Percentiles rank a stretch among this genome's conserved stretches.
These are phyloP conservation scores for Dendroctonus ponderosae DNA, from an alignment of 1,140 invertebrate genomes.

Conservation along the genomic window DNA sequence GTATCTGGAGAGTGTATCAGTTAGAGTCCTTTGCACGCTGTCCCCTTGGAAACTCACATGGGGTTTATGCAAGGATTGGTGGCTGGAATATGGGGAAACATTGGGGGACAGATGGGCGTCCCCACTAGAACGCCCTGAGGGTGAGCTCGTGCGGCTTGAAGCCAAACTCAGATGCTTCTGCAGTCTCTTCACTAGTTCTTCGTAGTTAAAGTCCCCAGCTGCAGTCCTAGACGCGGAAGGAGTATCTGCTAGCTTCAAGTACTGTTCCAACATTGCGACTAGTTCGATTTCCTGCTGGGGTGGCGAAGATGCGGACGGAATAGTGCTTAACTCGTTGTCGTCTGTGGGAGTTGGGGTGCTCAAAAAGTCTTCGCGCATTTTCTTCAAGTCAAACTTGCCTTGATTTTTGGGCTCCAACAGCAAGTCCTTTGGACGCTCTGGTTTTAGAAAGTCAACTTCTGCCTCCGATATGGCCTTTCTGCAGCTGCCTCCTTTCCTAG, in stretches of 20 bases:
- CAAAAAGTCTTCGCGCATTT: slow-evolving; percentile 65
- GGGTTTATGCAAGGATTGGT: slow-evolving; percentile 4
- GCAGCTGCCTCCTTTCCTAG: slow-evolving; percentile 64
- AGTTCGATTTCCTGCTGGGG: slow-evolving; percentile 52
- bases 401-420: slow-evolving; percentile 55
- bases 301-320: slow-evolving; percentile 5
- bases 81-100: slow-evolving; percentile 12
- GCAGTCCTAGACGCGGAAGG: slow-evolving; percentile 51
- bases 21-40: slow-evolving; percentile 60
- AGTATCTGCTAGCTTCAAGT: slow-evolving; percentile 52
- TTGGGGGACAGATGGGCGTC: slow-evolving; percentile 31
- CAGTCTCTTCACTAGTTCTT: slow-evolving; percentile 64
- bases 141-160: slow-evolving; percentile 25
- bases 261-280: slow-evolving; percentile 66
- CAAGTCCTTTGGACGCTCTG: slow-evolving; percentile 54
- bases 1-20: slow-evolving; percentile 66
- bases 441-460: slow-evolving; percentile 56
- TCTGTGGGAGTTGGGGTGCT: slow-evolving; percentile 46
- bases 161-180: slow-evolving; percentile 61
- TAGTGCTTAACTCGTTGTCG: slow-evolving; percentile 16
- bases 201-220: slow-evolving; percentile 57
- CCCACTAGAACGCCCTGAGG: neutral
- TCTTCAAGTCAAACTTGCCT: slow-evolving; percentile 65
- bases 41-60: slow-evolving; percentile 54
- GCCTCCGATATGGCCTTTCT: slow-evolving; percentile 63